These are phyloP conservation scores for Charadrius vociferus DNA, from an alignment of 2,113 vertebrate genomes.

Conservation along the genomic window DNA sequence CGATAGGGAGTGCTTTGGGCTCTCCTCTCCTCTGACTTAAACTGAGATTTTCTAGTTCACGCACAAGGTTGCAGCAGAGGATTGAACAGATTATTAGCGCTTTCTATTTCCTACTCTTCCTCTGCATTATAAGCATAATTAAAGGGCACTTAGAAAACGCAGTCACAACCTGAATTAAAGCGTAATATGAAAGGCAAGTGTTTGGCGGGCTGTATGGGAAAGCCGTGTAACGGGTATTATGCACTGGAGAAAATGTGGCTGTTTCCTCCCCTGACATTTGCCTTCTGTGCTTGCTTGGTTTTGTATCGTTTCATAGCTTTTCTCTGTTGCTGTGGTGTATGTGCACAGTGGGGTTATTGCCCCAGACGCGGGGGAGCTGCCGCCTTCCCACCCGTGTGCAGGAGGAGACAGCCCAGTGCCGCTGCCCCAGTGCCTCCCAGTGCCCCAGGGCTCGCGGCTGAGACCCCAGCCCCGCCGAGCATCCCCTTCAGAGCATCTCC, in stretches of 20 bases:
- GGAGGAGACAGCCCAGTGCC: background rate
- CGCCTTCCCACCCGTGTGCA: background rate
- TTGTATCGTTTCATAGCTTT: background rate
- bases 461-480: no score
- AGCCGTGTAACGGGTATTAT: background rate
- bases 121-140: conserved; percentile 26
- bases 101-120: background rate
- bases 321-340: background rate
- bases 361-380: background rate
- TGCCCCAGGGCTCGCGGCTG: background rate
- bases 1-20: background rate
- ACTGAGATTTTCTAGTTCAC: background rate
- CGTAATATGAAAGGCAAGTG: background rate
- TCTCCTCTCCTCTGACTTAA: background rate
- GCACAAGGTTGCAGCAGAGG: background rate
- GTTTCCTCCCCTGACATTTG: background rate
- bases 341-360: accelerated
- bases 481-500: background rate
- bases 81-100: conserved; percentile 18
- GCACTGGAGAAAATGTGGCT: accelerated
- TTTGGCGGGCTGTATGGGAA: background rate
- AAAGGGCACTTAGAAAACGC: background rate
- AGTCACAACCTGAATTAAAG: background rate
- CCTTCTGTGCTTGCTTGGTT: background rate
- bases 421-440: accelerated